Percentiles rank a stretch among this genome's conserved stretches.
These are phyloP conservation scores for Carduelis carduelis DNA, from an alignment of 2,797 vertebrate genomes.

Conservation along the genomic window DNA sequence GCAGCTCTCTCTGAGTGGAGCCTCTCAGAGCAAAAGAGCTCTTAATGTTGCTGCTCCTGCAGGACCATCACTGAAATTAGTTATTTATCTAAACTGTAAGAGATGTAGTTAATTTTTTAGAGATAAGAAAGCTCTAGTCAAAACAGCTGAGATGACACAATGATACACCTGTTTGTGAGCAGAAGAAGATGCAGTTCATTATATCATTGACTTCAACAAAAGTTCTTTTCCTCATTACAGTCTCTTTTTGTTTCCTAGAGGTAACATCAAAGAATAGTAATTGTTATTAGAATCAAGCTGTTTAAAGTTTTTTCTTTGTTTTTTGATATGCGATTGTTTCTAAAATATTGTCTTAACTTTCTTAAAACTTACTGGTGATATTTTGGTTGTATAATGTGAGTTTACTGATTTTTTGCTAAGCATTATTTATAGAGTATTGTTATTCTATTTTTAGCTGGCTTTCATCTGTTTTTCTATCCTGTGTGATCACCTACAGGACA, in stretches of 20 bases:
- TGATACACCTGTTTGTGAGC: neutral
- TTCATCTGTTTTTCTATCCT: neutral
- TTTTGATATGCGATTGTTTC: neutral
- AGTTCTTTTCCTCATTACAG: neutral
- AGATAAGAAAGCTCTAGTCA: neutral
- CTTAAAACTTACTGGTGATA: neutral
- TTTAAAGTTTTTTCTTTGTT: neutral
- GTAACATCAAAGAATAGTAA: neutral
- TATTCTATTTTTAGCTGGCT: neutral
- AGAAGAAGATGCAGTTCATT: neutral
- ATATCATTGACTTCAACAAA: neutral
- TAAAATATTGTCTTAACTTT: neutral
- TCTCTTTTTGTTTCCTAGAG: neutral
- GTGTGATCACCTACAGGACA: neutral
- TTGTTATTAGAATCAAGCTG: neutral
- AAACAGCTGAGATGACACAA: neutral
- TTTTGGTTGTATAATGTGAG: neutral
- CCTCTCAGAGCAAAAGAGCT: neutral
- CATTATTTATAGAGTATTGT: neutral
- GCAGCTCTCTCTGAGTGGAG: neutral
- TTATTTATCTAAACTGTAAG: neutral
- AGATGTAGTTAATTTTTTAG: neutral
- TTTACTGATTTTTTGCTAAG: neutral
- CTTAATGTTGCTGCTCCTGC: neutral
- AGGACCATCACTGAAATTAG: neutral